Conservation (phyloP, 2,797 vertebrate genomes). For the Nannoperca obscura region DNA sequence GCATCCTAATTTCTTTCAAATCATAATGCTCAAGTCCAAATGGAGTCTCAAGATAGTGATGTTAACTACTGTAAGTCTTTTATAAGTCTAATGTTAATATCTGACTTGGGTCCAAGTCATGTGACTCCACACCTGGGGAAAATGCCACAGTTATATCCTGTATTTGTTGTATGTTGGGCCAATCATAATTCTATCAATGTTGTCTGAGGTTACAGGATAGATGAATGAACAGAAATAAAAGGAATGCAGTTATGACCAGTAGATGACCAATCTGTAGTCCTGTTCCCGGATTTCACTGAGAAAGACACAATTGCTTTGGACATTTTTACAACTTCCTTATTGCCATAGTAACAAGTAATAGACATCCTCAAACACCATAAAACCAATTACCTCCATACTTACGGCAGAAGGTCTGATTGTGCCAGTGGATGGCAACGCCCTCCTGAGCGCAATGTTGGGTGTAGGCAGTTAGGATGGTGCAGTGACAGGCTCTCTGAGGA, state of each 20-base stretch:
- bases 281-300: neutral
- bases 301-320: neutral
- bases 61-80: neutral
- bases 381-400: slow-evolving; percentile 55
- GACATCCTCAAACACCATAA: too few relatives aligned
- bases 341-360: neutral
- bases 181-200: neutral
- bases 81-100: too few relatives aligned
- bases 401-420: slow-evolving; percentile 90
- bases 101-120: neutral
- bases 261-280: neutral
- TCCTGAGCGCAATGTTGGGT: slow-evolving; percentile 88
- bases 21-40: neutral
- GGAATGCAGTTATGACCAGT: neutral
- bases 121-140: neutral
- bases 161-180: neutral
- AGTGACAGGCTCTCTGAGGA: slow-evolving; percentile 80
- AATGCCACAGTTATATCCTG: neutral
- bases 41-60: neutral
- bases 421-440: slow-evolving; percentile 84
- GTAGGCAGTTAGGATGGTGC: slow-evolving; percentile 87
- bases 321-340: neutral
- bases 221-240: neutral
- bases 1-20: neutral
- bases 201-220: too few relatives aligned